phyloP scores from a whole-genome alignment of 2,113 vertebrate species.

The Leptobrachium leishanense region DNA sequence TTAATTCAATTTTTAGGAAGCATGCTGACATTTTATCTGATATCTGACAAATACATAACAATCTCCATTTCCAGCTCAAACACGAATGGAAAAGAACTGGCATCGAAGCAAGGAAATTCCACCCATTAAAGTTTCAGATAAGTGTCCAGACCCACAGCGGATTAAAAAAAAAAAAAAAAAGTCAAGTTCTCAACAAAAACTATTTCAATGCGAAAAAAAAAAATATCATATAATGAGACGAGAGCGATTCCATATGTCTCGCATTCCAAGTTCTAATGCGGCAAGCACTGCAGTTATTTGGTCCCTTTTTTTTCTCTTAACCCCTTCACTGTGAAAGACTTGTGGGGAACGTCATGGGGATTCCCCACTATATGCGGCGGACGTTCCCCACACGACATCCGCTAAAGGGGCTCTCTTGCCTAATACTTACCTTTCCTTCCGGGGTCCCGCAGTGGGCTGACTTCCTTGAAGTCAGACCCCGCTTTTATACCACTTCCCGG shows the following conservation, averaged over 20 bases:
- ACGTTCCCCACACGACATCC: too few relatives aligned
- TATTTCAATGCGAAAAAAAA: constrained; percentile 15
- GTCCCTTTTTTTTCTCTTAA: neutral
- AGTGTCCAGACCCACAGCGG: constrained; percentile 28
- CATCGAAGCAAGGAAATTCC: constrained; percentile 25
- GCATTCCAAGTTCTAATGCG: constrained; percentile 19
- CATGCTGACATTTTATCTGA: constrained; percentile 35
- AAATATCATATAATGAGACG: constrained; percentile 22
- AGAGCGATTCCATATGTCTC: constrained; percentile 38
- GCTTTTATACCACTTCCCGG: too few relatives aligned
- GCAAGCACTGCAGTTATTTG: neutral
- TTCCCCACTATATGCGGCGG: too few relatives aligned
- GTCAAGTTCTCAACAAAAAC: constrained; percentile 10
- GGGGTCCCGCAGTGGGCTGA: too few relatives aligned
- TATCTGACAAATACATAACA: constrained; percentile 32
- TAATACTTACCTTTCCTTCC: too few relatives aligned
- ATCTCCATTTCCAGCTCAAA: constrained; percentile 12
- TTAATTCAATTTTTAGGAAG: constrained; percentile 40
- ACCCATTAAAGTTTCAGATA: constrained; percentile 13
- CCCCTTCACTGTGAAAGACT: too few relatives aligned
- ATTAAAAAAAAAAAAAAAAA: constrained; percentile 11
- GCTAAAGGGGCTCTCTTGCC: too few relatives aligned
- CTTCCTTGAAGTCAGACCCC: too few relatives aligned
- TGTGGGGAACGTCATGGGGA: too few relatives aligned
- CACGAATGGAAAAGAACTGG: constrained; percentile 37